Evolutionary conservation across 2,797 vertebrate genomes (phyloP).

Genomic region (Holocentrus rufus): DNA sequence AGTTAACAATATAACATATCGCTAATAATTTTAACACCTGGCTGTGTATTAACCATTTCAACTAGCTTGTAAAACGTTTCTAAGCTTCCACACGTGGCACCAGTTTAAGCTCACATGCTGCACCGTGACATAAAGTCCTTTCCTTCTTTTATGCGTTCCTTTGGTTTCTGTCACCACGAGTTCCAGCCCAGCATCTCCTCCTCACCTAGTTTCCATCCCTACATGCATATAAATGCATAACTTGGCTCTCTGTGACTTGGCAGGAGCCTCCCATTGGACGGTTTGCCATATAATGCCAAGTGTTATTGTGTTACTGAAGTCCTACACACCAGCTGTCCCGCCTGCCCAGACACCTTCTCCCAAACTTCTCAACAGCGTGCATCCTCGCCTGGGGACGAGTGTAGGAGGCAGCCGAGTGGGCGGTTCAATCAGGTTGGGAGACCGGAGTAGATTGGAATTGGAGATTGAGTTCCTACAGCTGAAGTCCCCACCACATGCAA

Average conservation of each 20-base stretch:
- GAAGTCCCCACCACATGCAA: slow-evolving; percentile 48
- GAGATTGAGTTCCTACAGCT: slow-evolving; percentile 57
- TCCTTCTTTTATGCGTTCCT: no score
- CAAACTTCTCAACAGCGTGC: slow-evolving; percentile 69
- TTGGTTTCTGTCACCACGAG: slow-evolving; percentile 32
- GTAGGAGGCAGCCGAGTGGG: slow-evolving; percentile 74
- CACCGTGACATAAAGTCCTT: no score
- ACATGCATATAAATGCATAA: slow-evolving; percentile 57
- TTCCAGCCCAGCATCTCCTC: slow-evolving; percentile 36
- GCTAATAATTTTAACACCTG: no score
- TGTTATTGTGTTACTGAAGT: slow-evolving; percentile 77
- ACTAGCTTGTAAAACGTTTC: no score
- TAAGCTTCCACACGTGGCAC: no score
- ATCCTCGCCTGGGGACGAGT: slow-evolving; percentile 65
- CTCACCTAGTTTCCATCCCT: slow-evolving; percentile 54
- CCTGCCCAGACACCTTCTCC: slow-evolving; percentile 66
- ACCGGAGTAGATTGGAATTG: slow-evolving; percentile 68
- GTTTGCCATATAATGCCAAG: slow-evolving; percentile 73
- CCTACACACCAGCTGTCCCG: slow-evolving; percentile 83
- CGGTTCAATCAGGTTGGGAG: slow-evolving; percentile 71
- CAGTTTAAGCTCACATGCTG: no score
- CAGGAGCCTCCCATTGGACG: slow-evolving; percentile 52
- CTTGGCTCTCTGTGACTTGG: slow-evolving; percentile 58
- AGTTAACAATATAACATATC: no score
- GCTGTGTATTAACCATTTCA: no score